phyloP scores from a whole-genome alignment of 2,113 vertebrate genomes.

The Stegastes partitus region DNA sequence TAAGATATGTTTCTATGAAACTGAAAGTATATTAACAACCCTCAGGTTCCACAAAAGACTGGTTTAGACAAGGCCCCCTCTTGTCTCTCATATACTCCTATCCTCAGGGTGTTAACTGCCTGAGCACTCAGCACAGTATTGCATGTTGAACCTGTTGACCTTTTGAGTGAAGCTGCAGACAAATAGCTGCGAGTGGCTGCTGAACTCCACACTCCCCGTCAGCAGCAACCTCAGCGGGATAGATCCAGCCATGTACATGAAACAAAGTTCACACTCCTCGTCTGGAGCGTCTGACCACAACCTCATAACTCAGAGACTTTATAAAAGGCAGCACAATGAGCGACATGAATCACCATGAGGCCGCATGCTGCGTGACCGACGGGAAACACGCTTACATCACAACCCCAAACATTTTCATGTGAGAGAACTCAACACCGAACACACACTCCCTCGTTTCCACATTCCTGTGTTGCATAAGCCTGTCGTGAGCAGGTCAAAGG shows the following conservation, averaged over 20 bases:
- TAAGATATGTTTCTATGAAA: not conserved
- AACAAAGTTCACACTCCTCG: constrained; percentile 38
- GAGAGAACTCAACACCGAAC: not conserved
- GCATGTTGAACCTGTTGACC: constrained; percentile 63
- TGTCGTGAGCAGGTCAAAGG: constrained; percentile 60
- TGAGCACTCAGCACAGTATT: constrained; percentile 34
- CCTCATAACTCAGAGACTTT: constrained; percentile 42
- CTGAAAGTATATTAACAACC: constrained; percentile 13
- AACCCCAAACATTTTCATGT: constrained; percentile 25
- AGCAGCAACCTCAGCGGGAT: constrained; percentile 30
- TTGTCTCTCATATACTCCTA: constrained; percentile 16
- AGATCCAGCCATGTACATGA: constrained; percentile 29
- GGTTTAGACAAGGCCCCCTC: constrained; percentile 33
- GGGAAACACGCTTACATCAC: constrained; percentile 39
- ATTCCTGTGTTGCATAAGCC: constrained; percentile 57
- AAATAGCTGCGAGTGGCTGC: constrained; percentile 15
- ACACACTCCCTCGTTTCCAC: constrained; percentile 4
- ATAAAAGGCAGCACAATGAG: constrained; percentile 39
- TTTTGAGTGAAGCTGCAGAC: constrained; percentile 42
- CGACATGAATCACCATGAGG: constrained; percentile 11
- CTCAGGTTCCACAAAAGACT: not conserved
- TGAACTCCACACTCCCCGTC: constrained; percentile 2
- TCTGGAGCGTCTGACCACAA: constrained; percentile 6
- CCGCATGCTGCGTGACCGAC: not conserved
- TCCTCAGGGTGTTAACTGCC: constrained; percentile 40